Evolutionary conservation across 2,888 invertebrate genomes (phyloP).

Genomic region (Bombylius major): DNA sequence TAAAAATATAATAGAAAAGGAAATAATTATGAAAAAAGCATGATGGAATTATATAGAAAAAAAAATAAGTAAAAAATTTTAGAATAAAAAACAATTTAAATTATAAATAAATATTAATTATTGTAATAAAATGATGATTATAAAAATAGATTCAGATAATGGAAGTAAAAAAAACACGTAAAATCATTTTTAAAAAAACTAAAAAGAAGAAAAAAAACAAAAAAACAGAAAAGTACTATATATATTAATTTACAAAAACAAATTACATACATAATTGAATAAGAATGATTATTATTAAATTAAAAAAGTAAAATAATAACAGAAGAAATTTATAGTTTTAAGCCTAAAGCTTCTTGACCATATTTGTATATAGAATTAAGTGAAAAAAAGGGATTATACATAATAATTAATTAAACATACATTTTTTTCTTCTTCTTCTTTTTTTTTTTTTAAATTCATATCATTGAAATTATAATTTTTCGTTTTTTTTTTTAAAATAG

Average conservation of each 20-base stretch:
- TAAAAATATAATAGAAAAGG: too few species aligned
- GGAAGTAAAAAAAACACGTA: too few species aligned
- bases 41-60: too few species aligned
- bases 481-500: too few species aligned
- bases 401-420: neutral
- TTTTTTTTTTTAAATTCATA: slow-evolving; percentile 6
- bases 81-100: too few species aligned
- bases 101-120: too few species aligned
- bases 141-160: too few species aligned
- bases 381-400: neutral
- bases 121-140: too few species aligned
- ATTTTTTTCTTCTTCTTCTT: too few species aligned
- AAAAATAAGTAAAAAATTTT: too few species aligned
- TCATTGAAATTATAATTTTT: slow-evolving; percentile 2
- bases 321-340: slow-evolving; percentile 1
- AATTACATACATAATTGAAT: neutral
- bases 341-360: slow-evolving; percentile 10
- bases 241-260: too few species aligned
- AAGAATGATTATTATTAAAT: neutral
- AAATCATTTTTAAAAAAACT: neutral
- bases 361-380: slow-evolving; percentile 8
- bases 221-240: neutral
- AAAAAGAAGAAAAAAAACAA: neutral
- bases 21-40: too few species aligned
- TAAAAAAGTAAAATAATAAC: neutral